Base-by-base conservation (phyloP, 2,888 invertebrate genomes). In the Cancer borealis region DNA sequence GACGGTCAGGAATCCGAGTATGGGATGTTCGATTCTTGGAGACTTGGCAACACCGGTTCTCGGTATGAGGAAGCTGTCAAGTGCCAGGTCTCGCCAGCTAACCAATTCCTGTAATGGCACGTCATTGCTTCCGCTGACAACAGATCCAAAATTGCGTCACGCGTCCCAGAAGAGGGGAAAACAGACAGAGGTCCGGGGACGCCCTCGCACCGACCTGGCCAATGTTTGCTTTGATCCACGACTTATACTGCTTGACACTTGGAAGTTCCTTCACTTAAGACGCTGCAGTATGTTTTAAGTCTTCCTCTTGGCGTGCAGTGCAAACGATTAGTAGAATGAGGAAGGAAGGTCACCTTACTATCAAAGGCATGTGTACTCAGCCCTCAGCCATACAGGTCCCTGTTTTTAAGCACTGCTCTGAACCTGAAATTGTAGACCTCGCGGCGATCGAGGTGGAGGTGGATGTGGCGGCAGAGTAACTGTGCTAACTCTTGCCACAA, bases 71-170 rank as follows among this genome's bases (percentile, higher is more conserved):
- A 79, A 79, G 79, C 79, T 79, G 30, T 79, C 30, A 14, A 12
- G 73, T 79, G 79, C 79, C 79, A 30, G 14, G 79, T 79, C 79
- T 79, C 79, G 79, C 79, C 79, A 79, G 79, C 79, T 30, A 30
- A 12, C 30, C 30, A 30, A 79, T 79, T 14, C 79, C 26, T 79
- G 79, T 79, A 79, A 79, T 79, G 79, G 79, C 26, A 79, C 79
- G 30, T 26, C 79, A 30, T 30, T 79, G 30, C 79, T 79, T 79
- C 79, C 79, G 79, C 79, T 30, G 30, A 79, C 66, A 66, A 66
- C 79, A 30, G 30, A 26, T 26, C 30, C 10, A 30, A 79, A 66
- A 66, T 66, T 66, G 66, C 66, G 66, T 66, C 66, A 66, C 66
- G 66, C 6, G 17, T 21, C 60, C 21, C 12, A 12, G 60, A 12